Percentiles rank a stretch among this genome's conserved stretches.
Evolutionary conservation across 2,888 invertebrate species (phyloP).

Genomic region (Mesodorylaimus sp.): DNA sequence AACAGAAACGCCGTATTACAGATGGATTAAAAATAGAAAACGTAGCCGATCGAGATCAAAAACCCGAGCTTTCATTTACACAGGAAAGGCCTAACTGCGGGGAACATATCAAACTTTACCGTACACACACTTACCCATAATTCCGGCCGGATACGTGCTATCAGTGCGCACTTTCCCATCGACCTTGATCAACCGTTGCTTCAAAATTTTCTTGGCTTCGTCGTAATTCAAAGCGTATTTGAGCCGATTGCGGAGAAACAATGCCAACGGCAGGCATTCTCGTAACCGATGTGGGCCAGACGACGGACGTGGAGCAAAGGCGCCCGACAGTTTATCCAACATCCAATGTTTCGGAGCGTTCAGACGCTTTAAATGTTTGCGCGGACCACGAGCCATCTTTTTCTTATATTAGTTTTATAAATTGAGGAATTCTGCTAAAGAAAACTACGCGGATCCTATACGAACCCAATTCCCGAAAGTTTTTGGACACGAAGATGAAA

Average conservation of each 20-base stretch:
- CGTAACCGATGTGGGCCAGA: conserved; percentile 93
- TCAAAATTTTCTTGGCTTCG: conserved; percentile 92
- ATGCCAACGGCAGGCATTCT: conserved; percentile 83
- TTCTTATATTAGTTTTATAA: neutral
- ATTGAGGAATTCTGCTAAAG: neutral
- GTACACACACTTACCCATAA: conserved; percentile 73
- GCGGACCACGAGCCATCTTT: conserved; percentile 76
- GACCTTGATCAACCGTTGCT: conserved; percentile 91
- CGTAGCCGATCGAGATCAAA: no score
- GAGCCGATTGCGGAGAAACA: conserved; percentile 87
- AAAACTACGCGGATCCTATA: no score
- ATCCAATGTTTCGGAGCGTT: conserved; percentile 99
- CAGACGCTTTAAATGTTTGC: conserved; percentile 97
- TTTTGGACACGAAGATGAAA: no score
- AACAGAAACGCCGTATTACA: no score
- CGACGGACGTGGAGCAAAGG: conserved; percentile 89
- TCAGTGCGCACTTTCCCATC: conserved; percentile 96
- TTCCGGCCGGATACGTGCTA: conserved; percentile 88
- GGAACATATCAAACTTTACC: no score
- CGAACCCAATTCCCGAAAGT: no score
- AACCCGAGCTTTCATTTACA: no score
- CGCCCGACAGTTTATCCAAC: conserved; percentile 96
- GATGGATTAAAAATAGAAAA: no score
- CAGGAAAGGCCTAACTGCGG: no score
- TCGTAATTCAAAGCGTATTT: conserved; percentile 92